Evolutionary conservation across 2,888 invertebrate genomes (phyloP).

Genomic region (Meghimatium bilineatum): DNA sequence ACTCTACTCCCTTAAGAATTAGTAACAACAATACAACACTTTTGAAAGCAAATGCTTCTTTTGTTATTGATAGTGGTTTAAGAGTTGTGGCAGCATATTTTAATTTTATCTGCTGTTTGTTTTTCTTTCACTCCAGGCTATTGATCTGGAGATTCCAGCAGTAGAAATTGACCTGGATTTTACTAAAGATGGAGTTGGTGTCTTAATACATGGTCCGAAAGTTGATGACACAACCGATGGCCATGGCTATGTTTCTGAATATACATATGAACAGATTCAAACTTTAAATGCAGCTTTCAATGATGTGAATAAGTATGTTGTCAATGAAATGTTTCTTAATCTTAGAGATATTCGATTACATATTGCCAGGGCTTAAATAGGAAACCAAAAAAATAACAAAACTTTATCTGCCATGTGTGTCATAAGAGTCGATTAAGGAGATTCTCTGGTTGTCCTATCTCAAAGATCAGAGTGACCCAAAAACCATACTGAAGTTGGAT

Average conservation of each 20-base stretch:
- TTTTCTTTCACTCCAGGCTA: constrained; percentile 80
- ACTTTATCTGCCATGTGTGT: no score
- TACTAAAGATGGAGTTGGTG: constrained; percentile 85
- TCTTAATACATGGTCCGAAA: constrained; percentile 86
- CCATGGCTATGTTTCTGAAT: constrained; percentile 79
- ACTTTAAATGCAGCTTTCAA: constrained; percentile 83
- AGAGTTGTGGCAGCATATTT: neutral
- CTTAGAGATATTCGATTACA: neutral
- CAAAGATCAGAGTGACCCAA: no score
- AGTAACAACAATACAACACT: no score
- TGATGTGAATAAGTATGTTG: constrained; percentile 54
- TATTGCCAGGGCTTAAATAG: neutral
- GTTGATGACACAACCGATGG: constrained; percentile 83
- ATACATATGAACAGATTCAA: constrained; percentile 83
- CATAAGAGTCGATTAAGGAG: no score
- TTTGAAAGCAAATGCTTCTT: no score
- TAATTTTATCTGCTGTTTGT: neutral
- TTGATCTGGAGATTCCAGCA: constrained; percentile 84
- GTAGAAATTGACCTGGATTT: constrained; percentile 87
- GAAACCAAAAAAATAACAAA: neutral
- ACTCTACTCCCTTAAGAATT: no score
- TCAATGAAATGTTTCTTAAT: no score
- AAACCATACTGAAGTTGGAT: no score
- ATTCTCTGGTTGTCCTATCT: no score
- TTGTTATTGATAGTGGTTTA: no score